phyloP scores from a whole-genome alignment of 2,888 invertebrate species.

The Tyria jacobaeae region DNA sequence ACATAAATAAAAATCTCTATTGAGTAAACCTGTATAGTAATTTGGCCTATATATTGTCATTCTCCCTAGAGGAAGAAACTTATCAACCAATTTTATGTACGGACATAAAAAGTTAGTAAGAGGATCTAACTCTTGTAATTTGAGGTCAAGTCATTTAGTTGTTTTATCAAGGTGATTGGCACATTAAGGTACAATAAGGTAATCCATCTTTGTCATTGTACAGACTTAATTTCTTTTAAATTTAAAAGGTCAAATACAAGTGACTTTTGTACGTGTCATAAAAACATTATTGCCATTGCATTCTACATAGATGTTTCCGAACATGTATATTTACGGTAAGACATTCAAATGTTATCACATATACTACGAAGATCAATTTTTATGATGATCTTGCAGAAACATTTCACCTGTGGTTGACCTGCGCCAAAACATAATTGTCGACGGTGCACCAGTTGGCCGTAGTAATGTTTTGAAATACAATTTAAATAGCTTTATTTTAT shows the following conservation, averaged over 20 bases:
- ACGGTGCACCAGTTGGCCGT: too few species aligned
- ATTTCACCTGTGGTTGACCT: too few species aligned
- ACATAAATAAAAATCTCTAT: background rate
- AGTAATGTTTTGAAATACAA: too few species aligned
- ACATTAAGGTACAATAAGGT: conserved; percentile 13
- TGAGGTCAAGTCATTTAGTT: conserved; percentile 20
- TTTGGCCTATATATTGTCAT: conserved; percentile 19
- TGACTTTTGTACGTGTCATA: too few species aligned
- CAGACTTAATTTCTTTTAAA: background rate
- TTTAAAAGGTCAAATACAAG: background rate
- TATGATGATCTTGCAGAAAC: too few species aligned
- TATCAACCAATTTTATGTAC: conserved; percentile 12
- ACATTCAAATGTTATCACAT: too few species aligned
- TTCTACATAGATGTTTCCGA: too few species aligned
- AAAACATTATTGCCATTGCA: background rate
- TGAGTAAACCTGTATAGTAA: conserved; percentile 1
- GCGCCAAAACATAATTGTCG: too few species aligned
- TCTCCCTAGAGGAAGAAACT: conserved; percentile 1
- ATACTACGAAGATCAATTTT: too few species aligned
- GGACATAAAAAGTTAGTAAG: conserved; percentile 24
- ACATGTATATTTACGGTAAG: too few species aligned
- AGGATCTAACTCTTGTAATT: conserved; percentile 13
- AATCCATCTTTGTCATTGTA: background rate
- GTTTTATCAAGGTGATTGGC: conserved; percentile 15
- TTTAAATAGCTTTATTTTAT: too few species aligned